Base-by-base conservation (phyloP, 2,797 vertebrate species). In the Betta splendens region DNA sequence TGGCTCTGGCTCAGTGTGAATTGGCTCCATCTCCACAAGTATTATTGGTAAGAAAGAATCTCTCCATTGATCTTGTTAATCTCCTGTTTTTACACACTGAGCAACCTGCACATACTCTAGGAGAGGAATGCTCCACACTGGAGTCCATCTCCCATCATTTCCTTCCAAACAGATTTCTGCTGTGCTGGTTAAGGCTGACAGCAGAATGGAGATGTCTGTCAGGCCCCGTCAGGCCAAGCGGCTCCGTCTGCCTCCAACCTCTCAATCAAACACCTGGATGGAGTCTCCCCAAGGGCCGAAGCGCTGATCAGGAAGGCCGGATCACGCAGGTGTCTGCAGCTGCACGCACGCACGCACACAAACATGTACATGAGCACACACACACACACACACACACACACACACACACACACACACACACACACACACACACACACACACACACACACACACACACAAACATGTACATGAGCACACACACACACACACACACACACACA, bases 131-230 rank as follows among this genome's bases (percentile, higher is more conserved):
- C 5, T 36, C n/a, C 9, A 16, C n/a, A 39, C 50, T 59, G 8
- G 48, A 26, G 22, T 31, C 39, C 17, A 25, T 50, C 46, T 62
- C 39, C 50, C 23, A 55, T 59, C 31, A 39, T 66, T 45, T 70
- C 45, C 67, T 51, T 52, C 50, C 17, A 10, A 52, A 35, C 28
- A 37, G 58, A 59, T 67, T 49, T 50, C 46, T 16, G 25, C 58
- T 39, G 62, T 1, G 9, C 44, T 48, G 28, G 40, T 39, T 38
- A 21, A 22, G 40, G 46, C 50, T 16, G 26, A 62, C 39, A 49
- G 69, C 46, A 54, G 35, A 62, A 57, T 29, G 12, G 46, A 52
- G 54, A 42, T 67, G 69, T 75, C 64, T 47, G 40, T 65, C 53
- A 67, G 66, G 54, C 38, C 18, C 55, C 3, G 37, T 20, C 4